phyloP scores from a whole-genome alignment of 1,140 invertebrate species.

The Pogonognathellus flavescens region DNA sequence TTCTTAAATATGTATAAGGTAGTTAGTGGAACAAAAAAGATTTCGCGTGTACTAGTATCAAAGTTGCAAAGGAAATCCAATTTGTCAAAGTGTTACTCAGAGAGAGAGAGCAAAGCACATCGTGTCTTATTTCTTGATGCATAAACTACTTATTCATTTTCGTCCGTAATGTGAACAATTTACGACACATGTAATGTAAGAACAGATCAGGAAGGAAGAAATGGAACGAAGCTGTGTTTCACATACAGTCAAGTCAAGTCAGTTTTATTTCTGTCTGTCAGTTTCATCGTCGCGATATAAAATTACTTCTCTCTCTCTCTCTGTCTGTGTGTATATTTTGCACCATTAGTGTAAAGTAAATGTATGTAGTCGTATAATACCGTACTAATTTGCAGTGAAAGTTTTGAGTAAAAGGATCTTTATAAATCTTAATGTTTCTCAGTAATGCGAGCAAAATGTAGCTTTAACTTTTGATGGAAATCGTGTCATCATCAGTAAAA shows the following conservation, averaged over 20 bases:
- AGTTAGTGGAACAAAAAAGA: no score
- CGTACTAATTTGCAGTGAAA: neutral
- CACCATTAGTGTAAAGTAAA: no score
- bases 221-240: no score
- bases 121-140: neutral
- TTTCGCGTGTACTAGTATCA: neutral
- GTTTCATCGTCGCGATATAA: no score
- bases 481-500: constrained; percentile 36
- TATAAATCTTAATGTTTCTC: constrained; percentile 9
- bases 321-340: no score
- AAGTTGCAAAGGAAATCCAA: constrained; percentile 22
- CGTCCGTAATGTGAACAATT: neutral
- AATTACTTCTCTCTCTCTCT: no score
- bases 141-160: constrained; percentile 30
- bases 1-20: no score
- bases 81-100: constrained; percentile 17
- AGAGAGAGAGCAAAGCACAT: neutral
- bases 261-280: no score
- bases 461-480: constrained; percentile 37
- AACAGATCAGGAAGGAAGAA: no score
- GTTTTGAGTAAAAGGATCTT: constrained; percentile 9
- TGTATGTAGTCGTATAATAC: neutral
- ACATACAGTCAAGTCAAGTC: no score
- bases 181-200: neutral
- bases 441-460: neutral